Conservation (phyloP, 2,113 vertebrate genomes). For the Parotia lawesii region DNA sequence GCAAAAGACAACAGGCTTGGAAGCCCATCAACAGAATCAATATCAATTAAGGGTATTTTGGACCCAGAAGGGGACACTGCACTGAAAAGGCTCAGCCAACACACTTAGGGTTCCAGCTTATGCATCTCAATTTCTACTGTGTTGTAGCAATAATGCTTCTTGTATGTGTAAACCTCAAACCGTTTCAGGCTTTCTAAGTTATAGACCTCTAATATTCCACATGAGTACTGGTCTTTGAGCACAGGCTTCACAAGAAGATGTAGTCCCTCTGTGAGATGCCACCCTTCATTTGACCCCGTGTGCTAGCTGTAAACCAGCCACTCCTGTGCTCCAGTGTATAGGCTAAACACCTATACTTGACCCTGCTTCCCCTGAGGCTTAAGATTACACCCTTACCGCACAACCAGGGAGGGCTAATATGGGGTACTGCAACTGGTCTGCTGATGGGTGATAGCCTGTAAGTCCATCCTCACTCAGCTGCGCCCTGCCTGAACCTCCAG, state of each 20-base stretch:
- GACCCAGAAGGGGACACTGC: conserved; percentile 10
- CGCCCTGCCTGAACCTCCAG: accelerated
- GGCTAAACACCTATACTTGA: neutral
- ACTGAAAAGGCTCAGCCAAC: neutral
- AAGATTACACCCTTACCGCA: neutral
- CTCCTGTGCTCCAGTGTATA: neutral
- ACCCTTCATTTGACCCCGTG: accelerated
- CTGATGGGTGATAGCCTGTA: neutral
- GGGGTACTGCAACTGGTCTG: neutral
- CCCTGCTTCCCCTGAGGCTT: neutral
- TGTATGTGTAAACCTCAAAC: neutral
- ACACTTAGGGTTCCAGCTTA: neutral
- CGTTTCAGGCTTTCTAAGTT: neutral
- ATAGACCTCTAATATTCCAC: neutral
- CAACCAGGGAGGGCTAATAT: accelerated
- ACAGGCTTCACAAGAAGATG: neutral
- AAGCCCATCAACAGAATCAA: conserved; percentile 28
- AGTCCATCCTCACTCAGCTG: neutral
- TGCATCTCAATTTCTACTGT: neutral
- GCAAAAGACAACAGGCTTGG: neutral
- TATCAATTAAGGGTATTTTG: conserved; percentile 22
- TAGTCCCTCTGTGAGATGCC: neutral
- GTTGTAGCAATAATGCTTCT: neutral
- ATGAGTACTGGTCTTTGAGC: neutral
- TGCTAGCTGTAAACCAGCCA: neutral